Conservation (phyloP, 2,888 invertebrate species). For the Plemyria rubiginata region DNA sequence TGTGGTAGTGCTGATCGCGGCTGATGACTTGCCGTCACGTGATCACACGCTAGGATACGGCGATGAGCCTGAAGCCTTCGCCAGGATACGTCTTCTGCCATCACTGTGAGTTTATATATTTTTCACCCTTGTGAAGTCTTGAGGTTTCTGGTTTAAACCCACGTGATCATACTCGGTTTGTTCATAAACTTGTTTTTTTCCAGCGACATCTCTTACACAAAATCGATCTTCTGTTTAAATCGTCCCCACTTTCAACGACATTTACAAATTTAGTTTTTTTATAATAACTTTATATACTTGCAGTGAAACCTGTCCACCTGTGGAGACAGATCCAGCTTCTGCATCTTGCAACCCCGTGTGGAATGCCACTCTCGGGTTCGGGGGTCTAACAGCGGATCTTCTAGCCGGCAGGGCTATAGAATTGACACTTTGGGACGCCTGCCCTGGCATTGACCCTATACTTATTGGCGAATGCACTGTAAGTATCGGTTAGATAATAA, state of each 20-base stretch:
- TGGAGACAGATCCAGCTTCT: constrained; percentile 94
- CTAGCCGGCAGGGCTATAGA: constrained; percentile 92
- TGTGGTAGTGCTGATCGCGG: constrained; percentile 93
- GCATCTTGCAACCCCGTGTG: constrained; percentile 95
- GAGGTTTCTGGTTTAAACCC: neutral
- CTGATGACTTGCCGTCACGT: constrained; percentile 91
- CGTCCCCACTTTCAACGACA: too few relatives aligned
- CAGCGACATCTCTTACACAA: too few relatives aligned
- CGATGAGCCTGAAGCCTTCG: constrained; percentile 92
- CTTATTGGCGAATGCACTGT: constrained; percentile 92
- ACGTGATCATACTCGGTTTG: neutral
- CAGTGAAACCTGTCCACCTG: constrained; percentile 90
- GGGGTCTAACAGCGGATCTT: constrained; percentile 91
- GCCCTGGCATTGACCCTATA: constrained; percentile 92
- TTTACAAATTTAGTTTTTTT: neutral
- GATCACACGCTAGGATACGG: constrained; percentile 92
- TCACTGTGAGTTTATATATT: constrained; percentile 90
- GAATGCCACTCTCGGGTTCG: constrained; percentile 95
- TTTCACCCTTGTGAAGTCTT: neutral
- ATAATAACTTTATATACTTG: neutral
- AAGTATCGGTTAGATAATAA: constrained; percentile 37
- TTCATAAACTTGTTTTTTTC: too few relatives aligned
- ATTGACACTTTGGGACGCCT: constrained; percentile 94
- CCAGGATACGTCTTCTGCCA: constrained; percentile 91
- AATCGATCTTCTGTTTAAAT: too few relatives aligned